Base-by-base conservation (phyloP, 2,797 vertebrate genomes). In the Carcharodon carcharias region DNA sequence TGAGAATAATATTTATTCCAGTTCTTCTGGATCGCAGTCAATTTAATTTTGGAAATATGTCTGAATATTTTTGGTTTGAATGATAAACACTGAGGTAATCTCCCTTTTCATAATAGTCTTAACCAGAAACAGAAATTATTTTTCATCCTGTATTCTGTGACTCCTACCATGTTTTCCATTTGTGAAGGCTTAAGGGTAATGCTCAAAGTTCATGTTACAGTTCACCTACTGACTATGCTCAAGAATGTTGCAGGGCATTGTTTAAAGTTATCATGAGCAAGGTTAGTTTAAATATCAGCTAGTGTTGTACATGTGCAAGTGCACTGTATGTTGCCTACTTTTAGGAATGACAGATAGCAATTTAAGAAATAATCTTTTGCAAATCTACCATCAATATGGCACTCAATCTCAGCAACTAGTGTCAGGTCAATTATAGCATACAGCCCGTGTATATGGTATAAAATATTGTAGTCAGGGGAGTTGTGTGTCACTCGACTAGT, bases 1-100 rank as follows among this genome's bases (percentile, higher is more conserved):
- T n/a, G 94, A 14, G 69, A 95, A 95, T 95, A 73, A 95, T 95
- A 95, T 54, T 95, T 95, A 95, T 95, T 95, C 94, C 69, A 95
- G 45, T 31, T 95, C 31, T 95, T 95, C 54, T 77, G 69, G 50
- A 77, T 54, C 31, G 18, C 31, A 73, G 31, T 95, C 69, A 95
- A n/a, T 63, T 92, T 92, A 35, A 63, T 63, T 92, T 63, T 92
- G 89, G 88, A 91, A 91, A 61, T n/a, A 56, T 18, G 26, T n/a
- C 61, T 61, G 89, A 63, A 92, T 63, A 63, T 92, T 63, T 16
- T 61, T 12, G 35, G 61, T 63, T 63, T 92, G 12, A 61, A 6
- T 35, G 5, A 63, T 92, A 63, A 92, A 63, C 35, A 63, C 31
- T 63, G 89, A 92, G 61, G 56, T 31, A 61, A n/a, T 91, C 6